Base-by-base conservation (phyloP, 2,113 vertebrate species). In the Chionis minor region DNA sequence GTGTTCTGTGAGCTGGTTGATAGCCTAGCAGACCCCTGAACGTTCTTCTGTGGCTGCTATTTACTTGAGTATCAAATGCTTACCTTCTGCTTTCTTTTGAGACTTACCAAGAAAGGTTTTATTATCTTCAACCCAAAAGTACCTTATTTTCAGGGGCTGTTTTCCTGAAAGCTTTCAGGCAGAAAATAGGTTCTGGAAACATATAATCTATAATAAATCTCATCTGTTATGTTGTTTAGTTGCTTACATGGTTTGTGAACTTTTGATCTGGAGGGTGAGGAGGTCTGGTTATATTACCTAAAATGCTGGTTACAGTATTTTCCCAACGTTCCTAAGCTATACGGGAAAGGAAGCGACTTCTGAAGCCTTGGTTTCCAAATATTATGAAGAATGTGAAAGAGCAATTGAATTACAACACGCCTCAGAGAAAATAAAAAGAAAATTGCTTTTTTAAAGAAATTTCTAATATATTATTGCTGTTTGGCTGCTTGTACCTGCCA, bases 281-380 rank as follows among this genome's bases (percentile, higher is more conserved):
- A 93, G 85, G 22, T 85, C 74, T 92, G 67, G 55, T 84, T 89
- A 8, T 78, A 59, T 74, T 75, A 35, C 69, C 49, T 80, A 38
- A 91, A 91, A 61, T 54, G 28, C 11, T 33, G 6, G 69, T 81
- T 87, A 21, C n/a, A 38, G 30, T 35, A 28, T 85, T 94, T 94
- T 61, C 42, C 40, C 38, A 38, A 21, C 8, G 9, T 80, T 90
- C 24, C 3, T 66, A 55, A 81, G 30, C 67, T 82, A 6, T 67
- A 73, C 26, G 33, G 88, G 40, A 88, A 73, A 83, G 22, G 30
- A 72, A 86, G 62, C 45, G 73, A 62, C 54, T 93, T 82, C 38
- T 59, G 27, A 88, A 80, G 30, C 32, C 26, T 93, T 94, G 83
- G 51, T 92, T 96, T 95, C 79, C 28, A 73, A 73, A 86, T 88